Conservation (phyloP, 2,888 invertebrate genomes). For the Magallana nippona region DNA sequence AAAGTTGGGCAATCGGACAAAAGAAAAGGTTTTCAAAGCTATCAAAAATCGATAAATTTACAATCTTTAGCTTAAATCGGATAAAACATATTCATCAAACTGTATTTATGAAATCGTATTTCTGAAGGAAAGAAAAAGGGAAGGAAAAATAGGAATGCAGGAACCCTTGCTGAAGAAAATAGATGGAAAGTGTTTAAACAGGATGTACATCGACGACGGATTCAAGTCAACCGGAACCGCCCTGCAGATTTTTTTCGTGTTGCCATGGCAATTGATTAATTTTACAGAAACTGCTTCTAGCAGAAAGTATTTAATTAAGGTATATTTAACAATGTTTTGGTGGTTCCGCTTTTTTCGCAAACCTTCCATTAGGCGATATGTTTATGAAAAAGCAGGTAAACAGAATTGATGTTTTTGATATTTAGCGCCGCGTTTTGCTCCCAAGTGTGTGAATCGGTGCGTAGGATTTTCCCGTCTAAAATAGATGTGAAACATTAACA, state of each 20-base stretch:
- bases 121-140: no score
- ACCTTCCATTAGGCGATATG: conserved; percentile 30
- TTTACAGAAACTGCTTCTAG: conserved; percentile 22
- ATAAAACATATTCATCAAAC: no score
- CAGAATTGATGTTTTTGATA: conserved; percentile 33
- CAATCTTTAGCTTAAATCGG: no score
- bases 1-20: neutral
- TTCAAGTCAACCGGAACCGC: conserved; percentile 9
- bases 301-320: conserved; percentile 31
- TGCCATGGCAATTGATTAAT: conserved; percentile 26
- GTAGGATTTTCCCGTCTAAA: conserved; percentile 17
- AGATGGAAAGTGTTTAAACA: conserved; percentile 10
- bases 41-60: neutral
- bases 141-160: no score
- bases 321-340: conserved; percentile 35
- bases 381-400: conserved; percentile 30
- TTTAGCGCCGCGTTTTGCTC: conserved; percentile 28
- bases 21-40: neutral
- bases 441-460: conserved; percentile 31
- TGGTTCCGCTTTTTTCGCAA: conserved; percentile 33
- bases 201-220: conserved; percentile 11
- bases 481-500: conserved; percentile 14
- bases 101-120: no score
- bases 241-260: conserved; percentile 26
- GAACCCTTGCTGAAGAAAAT: neutral